Percentiles rank a stretch among this genome's conserved stretches.
Conservation (phyloP, 1,140 invertebrate genomes). For the Cherax destructor region DNA sequence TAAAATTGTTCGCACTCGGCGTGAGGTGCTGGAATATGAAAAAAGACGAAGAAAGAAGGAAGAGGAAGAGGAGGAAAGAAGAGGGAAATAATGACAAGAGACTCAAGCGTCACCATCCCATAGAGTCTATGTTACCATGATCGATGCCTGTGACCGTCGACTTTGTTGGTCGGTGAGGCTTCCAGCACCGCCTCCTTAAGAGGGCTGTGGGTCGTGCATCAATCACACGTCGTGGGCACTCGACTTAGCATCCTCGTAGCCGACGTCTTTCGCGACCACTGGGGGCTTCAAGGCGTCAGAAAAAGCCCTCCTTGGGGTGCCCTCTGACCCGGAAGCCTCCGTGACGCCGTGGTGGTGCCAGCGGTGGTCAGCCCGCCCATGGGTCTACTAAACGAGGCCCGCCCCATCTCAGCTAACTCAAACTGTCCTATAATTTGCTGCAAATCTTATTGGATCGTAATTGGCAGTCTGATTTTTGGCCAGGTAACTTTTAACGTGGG, state of each 20-base stretch:
- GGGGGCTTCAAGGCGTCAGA: neutral
- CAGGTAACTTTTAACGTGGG: constrained; percentile 37
- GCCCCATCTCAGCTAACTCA: constrained; percentile 1
- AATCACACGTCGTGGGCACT: neutral
- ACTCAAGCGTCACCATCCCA: neutral
- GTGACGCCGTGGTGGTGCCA: neutral
- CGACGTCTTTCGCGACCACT: neutral
- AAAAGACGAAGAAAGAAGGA: neutral
- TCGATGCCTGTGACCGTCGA: neutral
- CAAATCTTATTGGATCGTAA: constrained; percentile 45
- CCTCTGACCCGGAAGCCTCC: neutral
- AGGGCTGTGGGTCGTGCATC: neutral
- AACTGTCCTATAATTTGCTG: constrained; percentile 45
- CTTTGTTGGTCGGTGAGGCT: neutral
- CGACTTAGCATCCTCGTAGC: neutral
- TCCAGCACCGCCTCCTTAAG: neutral
- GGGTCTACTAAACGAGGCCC: constrained; percentile 25
- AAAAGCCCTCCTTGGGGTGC: neutral
- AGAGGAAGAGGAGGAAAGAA: neutral
- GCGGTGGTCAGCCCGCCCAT: neutral
- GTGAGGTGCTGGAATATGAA: neutral
- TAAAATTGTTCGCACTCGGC: neutral
- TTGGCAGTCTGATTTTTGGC: constrained; percentile 38
- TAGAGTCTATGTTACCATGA: neutral
- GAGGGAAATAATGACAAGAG: neutral